Conservation (phyloP, 2,888 invertebrate species). For the Chouioia cunea region DNA sequence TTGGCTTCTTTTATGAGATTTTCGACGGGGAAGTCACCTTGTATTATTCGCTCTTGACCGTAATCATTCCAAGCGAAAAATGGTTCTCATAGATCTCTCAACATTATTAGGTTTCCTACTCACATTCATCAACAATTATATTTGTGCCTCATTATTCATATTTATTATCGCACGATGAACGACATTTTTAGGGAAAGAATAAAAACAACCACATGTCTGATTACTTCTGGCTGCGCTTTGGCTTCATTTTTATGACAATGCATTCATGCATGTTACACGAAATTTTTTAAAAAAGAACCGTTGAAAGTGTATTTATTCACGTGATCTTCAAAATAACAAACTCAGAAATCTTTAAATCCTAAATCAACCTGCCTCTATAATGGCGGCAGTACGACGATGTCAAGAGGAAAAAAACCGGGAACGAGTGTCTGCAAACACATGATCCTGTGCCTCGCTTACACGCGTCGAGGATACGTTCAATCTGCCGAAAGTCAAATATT, state of each 20-base stretch:
- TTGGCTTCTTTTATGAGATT: conserved; percentile 23
- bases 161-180: too few species aligned
- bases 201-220: too few species aligned
- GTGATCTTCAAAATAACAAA: conserved; percentile 65
- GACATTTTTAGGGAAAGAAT: too few species aligned
- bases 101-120: too few species aligned
- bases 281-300: background rate
- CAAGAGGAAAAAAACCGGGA: conserved; percentile 16
- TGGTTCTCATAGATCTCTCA: too few species aligned
- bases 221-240: background rate
- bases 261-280: background rate
- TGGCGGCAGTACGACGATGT: conserved; percentile 22
- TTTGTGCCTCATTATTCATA: too few species aligned
- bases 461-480: conserved; percentile 37
- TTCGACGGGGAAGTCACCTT: conserved; percentile 26
- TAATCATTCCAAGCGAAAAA: background rate
- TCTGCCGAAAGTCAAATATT: conserved; percentile 66
- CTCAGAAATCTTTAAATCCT: conserved; percentile 66
- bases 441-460: background rate
- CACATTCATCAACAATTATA: too few species aligned
- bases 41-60: conserved; percentile 5
- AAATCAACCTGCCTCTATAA: conserved; percentile 62
- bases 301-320: conserved; percentile 61
- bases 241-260: background rate
- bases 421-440: conserved; percentile 60